A percentile compares a stretch with the other conserved stretches of the same genome.
These are phyloP conservation scores for Semnopithecus entellus DNA, from an alignment of 2,113 vertebrate genomes.

Conservation along the genomic window DNA sequence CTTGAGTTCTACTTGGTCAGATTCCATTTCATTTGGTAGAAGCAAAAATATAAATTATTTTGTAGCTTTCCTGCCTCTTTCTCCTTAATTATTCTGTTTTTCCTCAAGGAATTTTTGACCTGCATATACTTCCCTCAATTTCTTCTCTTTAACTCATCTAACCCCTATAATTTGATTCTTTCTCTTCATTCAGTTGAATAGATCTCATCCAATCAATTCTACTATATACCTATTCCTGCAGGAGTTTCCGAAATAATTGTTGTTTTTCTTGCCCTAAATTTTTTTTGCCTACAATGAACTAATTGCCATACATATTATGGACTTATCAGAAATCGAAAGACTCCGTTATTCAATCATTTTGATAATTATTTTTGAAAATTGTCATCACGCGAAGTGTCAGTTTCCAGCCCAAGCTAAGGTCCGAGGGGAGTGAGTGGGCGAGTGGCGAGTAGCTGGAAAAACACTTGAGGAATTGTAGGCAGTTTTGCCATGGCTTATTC, in stretches of 20 bases:
- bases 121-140: not conserved
- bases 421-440: too few relatives aligned
- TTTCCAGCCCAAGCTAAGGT: too few relatives aligned
- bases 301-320: not conserved
- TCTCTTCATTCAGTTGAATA: not conserved
- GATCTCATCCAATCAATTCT: not conserved
- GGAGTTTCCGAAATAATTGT: not conserved
- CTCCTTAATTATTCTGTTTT: not conserved
- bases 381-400: too few relatives aligned
- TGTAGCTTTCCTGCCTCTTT: not conserved
- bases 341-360: not conserved
- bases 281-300: not conserved
- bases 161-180: not conserved
- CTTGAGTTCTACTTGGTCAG: not conserved
- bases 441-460: too few relatives aligned
- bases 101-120: not conserved
- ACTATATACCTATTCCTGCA: not conserved
- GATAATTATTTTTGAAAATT: not conserved
- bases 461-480: too few relatives aligned
- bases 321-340: not conserved
- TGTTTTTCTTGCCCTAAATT: not conserved
- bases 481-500: too few relatives aligned
- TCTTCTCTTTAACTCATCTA: not conserved
- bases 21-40: not conserved
- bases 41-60: not conserved